These are phyloP conservation scores for Siniperca knerii DNA, from an alignment of 2,113 vertebrate genomes.

Conservation along the genomic window DNA sequence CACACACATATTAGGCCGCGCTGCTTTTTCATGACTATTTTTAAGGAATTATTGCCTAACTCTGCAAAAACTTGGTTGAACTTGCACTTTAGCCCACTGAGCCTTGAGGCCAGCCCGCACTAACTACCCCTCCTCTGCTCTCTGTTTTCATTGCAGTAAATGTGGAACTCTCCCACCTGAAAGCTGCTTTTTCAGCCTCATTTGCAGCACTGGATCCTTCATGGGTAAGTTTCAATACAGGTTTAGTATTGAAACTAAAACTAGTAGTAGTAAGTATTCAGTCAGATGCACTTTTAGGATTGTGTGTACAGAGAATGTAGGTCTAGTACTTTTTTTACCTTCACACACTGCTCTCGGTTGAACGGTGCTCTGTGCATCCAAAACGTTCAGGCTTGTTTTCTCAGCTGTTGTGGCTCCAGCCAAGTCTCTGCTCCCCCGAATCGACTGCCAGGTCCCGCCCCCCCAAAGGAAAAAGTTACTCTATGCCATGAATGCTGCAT, in stretches of 20 bases:
- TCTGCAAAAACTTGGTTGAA: background rate
- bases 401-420: constrained; percentile 65
- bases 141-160: constrained; percentile 82
- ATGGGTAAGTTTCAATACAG: constrained; percentile 85
- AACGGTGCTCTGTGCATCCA: constrained; percentile 19
- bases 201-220: constrained; percentile 91
- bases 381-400: constrained; percentile 55
- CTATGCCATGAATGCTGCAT: constrained; percentile 38
- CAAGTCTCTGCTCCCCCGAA: constrained; percentile 38
- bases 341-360: constrained; percentile 10
- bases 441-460: constrained; percentile 23
- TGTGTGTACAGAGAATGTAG: background rate
- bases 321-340: background rate
- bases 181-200: constrained; percentile 94
- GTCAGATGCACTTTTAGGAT: background rate
- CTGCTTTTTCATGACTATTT: background rate
- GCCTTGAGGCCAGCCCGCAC: background rate
- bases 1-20: background rate
- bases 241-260: too few species aligned
- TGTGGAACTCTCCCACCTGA: constrained; percentile 91
- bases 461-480: constrained; percentile 20
- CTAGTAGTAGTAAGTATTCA: too few species aligned
- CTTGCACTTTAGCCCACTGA: constrained; percentile 7
- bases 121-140: constrained; percentile 16
- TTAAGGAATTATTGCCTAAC: background rate